Conservation (phyloP, 2,797 vertebrate species). For the Sardinella longiceps region DNA sequence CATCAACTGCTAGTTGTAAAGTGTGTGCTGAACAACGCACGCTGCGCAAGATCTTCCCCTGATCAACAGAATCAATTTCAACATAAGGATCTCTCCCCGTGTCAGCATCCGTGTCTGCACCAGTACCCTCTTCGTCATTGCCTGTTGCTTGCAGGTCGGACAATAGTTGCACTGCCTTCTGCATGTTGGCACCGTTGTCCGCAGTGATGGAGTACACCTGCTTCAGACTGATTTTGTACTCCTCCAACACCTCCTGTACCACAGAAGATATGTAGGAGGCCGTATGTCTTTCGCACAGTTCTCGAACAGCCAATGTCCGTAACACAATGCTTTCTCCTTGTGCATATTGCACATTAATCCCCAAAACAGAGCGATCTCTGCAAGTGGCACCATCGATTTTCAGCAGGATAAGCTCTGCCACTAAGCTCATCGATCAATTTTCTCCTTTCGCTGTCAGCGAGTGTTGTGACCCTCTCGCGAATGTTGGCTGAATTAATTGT, state of each 20-base stretch:
- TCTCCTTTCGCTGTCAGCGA: neutral
- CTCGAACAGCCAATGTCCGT: slow-evolving; percentile 17
- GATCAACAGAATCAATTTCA: slow-evolving; percentile 11
- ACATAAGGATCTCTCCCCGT: neutral
- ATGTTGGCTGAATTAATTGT: slow-evolving; percentile 32
- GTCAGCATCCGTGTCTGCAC: neutral
- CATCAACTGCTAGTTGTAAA: slow-evolving; percentile 20
- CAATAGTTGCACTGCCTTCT: neutral
- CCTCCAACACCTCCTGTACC: neutral
- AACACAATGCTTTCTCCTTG: slow-evolving; percentile 9
- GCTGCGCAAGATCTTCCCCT: slow-evolving; percentile 25
- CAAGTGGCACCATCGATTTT: slow-evolving; percentile 14
- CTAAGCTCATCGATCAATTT: neutral
- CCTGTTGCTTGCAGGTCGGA: neutral
- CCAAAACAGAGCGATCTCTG: slow-evolving; percentile 19
- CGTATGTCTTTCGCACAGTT: slow-evolving; percentile 8
- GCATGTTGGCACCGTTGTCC: slow-evolving; percentile 22
- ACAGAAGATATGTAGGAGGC: slow-evolving; percentile 31
- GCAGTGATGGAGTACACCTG: neutral
- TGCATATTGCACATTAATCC: slow-evolving; percentile 12
- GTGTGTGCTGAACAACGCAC: slow-evolving; percentile 32
- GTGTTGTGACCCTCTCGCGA: slow-evolving; percentile 18
- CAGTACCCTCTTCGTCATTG: neutral
- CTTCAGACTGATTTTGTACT: neutral
- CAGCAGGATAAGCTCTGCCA: slow-evolving; percentile 16